phyloP scores from a whole-genome alignment of 2,113 vertebrate species.

The Leuciscus idus region DNA sequence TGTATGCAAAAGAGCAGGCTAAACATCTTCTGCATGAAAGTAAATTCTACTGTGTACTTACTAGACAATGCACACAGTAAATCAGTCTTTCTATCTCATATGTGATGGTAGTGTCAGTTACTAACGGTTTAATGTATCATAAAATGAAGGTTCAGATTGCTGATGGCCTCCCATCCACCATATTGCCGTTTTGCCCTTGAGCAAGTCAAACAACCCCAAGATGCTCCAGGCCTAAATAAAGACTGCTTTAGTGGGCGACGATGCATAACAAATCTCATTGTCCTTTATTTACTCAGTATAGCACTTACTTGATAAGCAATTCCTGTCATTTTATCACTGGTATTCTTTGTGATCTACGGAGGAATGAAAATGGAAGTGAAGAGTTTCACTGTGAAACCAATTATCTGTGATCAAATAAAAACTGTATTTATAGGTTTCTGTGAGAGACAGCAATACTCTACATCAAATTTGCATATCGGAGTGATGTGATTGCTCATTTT shows the following conservation, averaged over 20 bases:
- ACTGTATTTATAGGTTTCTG: background rate
- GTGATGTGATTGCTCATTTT: background rate
- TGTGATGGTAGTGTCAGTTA: background rate
- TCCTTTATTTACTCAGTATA: background rate
- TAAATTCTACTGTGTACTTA: no score
- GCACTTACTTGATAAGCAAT: slow-evolving; percentile 16
- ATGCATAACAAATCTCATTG: slow-evolving; percentile 8
- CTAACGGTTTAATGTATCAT: slow-evolving; percentile 12
- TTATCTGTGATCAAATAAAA: slow-evolving; percentile 22
- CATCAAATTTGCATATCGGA: background rate
- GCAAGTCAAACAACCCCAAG: slow-evolving; percentile 17
- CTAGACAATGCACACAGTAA: background rate
- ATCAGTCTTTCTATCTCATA: background rate
- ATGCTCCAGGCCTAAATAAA: slow-evolving; percentile 16
- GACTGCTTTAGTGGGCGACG: background rate
- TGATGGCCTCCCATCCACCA: background rate
- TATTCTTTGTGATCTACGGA: background rate
- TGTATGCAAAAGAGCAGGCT: background rate
- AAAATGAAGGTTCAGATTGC: background rate
- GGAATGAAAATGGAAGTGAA: background rate
- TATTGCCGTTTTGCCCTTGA: background rate
- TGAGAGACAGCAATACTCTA: background rate
- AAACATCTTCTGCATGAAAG: background rate
- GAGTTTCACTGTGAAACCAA: background rate
- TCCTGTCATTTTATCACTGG: background rate